Conservation (phyloP, 1,140 invertebrate genomes). For the Pogonognathellus flavescens region DNA sequence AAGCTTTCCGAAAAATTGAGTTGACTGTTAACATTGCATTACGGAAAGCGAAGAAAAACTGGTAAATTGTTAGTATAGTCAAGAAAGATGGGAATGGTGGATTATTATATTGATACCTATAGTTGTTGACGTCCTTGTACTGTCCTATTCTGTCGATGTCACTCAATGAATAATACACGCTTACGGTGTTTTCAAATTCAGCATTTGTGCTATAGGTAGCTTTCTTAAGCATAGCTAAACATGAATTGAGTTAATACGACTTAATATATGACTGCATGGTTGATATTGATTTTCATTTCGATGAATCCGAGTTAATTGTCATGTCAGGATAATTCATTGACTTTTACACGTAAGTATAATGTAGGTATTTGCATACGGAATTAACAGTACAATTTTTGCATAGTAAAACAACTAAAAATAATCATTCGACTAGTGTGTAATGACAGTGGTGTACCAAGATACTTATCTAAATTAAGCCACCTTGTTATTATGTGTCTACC, state of each 20-base stretch:
- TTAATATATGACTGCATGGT: not conserved
- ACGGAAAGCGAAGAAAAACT: not conserved
- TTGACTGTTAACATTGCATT: too few relatives aligned
- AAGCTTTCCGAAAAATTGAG: too few relatives aligned
- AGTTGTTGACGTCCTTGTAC: constrained; percentile 1
- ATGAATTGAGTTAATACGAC: not conserved
- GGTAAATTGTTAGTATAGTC: not conserved
- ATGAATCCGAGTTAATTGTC: not conserved
- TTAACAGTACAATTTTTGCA: too few relatives aligned
- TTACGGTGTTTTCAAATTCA: constrained; percentile 2
- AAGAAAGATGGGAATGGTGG: not conserved
- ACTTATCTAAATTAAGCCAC: too few relatives aligned
- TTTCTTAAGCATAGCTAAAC: not conserved
- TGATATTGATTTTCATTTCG: constrained; percentile 10
- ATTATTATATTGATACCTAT: constrained; percentile 16
- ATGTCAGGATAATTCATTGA: too few relatives aligned
- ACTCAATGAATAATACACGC: not conserved
- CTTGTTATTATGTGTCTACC: too few relatives aligned
- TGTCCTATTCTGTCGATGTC: not conserved
- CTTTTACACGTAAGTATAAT: too few relatives aligned
- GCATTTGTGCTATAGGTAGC: not conserved
- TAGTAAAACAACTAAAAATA: too few relatives aligned
- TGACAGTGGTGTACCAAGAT: too few relatives aligned
- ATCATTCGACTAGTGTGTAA: too few relatives aligned
- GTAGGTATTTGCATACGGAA: too few relatives aligned